Evolutionary conservation across 2,888 invertebrate species (phyloP).

Genomic region (Scaptomyza flava): DNA sequence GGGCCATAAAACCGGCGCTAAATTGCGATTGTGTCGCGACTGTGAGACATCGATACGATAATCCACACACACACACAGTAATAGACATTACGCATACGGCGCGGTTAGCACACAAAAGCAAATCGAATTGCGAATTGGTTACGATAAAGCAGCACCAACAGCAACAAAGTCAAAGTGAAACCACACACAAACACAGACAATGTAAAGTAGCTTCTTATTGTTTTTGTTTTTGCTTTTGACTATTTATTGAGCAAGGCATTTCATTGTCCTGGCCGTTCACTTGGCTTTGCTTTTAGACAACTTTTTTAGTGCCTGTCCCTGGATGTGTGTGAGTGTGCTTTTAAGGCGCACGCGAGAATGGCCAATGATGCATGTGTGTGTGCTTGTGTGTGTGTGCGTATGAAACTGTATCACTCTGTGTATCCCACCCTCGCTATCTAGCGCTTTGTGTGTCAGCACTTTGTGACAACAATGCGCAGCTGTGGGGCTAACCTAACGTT

Average conservation of each 20-base stretch:
- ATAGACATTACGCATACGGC: conserved; percentile 76
- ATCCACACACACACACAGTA: conserved; percentile 28
- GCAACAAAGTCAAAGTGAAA: conserved; percentile 54
- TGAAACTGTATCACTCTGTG: conserved; percentile 34
- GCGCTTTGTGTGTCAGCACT: conserved; percentile 60
- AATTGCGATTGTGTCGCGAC: conserved; percentile 78
- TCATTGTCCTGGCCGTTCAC: conserved; percentile 71
- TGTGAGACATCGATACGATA: conserved; percentile 50
- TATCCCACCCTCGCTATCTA: conserved; percentile 39
- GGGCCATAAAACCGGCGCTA: conserved; percentile 69
- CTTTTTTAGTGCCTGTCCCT: conserved; percentile 62
- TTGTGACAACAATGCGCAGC: conserved; percentile 56
- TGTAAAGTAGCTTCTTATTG: conserved; percentile 31
- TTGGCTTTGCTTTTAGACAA: conserved; percentile 71
- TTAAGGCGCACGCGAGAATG: conserved; percentile 75
- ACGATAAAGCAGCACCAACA: conserved; percentile 63
- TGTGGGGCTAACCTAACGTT: conserved; percentile 38
- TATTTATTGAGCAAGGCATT: conserved; percentile 75
- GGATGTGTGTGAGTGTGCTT: conserved; percentile 47
- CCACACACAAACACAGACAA: conserved; percentile 23
- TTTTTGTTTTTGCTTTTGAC: conserved; percentile 56
- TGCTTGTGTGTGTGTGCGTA: conserved; percentile 1
- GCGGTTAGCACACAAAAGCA: conserved; percentile 71
- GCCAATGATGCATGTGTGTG: conserved; percentile 61
- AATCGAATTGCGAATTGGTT: conserved; percentile 77